A percentile compares a stretch with the other conserved stretches of the same genome.
phyloP scores from a whole-genome alignment of 1,140 invertebrate species.

The Tetranychus urticae region DNA sequence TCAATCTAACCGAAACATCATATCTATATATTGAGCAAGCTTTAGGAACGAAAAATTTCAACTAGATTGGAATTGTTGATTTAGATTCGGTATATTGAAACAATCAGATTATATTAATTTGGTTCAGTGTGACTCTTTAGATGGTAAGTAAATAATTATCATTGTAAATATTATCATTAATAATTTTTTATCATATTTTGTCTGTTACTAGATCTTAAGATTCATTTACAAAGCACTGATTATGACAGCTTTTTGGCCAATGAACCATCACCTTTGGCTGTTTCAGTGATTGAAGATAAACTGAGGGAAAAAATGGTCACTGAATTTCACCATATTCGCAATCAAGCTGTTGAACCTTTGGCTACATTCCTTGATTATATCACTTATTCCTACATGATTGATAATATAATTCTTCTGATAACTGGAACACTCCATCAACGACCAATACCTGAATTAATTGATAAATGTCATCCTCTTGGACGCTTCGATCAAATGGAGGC shows the following conservation, averaged over 20 bases:
- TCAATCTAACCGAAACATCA: no score
- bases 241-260: constrained; percentile 97
- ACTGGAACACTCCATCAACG: constrained; percentile 95
- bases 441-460: constrained; percentile 90
- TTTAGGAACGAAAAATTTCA: no score
- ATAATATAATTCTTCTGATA: constrained; percentile 96
- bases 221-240: constrained; percentile 95
- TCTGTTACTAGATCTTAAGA: constrained; percentile 59
- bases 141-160: no score
- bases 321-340: constrained; percentile 93
- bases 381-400: constrained; percentile 99
- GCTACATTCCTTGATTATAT: constrained; percentile 97
- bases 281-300: constrained; percentile 95
- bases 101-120: no score
- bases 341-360: constrained; percentile 88
- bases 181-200: background rate
- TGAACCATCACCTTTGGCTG: constrained; percentile 85
- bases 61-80: no score
- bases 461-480: constrained; percentile 97
- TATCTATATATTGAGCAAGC: no score
- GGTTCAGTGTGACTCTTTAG: no score
- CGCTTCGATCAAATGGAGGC: constrained; percentile 99
- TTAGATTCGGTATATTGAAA: no score
- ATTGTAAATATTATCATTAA: no score
- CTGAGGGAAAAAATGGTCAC: constrained; percentile 91